phyloP scores from a whole-genome alignment of 2,797 vertebrate species.

The Carcharodon carcharias region DNA sequence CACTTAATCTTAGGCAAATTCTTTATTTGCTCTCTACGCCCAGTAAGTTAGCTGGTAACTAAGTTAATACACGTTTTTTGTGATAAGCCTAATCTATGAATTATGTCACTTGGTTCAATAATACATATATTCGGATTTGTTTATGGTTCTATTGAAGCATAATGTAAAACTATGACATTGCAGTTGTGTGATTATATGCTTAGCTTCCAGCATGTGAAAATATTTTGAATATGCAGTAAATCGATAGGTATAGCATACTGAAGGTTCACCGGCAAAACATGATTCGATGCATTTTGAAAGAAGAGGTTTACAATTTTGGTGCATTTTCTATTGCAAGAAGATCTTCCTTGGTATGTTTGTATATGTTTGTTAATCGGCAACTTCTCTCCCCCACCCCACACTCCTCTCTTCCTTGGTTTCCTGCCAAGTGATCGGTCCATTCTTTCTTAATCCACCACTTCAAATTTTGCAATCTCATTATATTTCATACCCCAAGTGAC shows the following conservation, averaged over 20 bases:
- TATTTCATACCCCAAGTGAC: neutral
- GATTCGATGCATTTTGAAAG: too few species aligned
- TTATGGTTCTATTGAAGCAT: neutral
- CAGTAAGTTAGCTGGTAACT: neutral
- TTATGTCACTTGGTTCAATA: neutral
- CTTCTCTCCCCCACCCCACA: too few species aligned
- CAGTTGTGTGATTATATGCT: neutral
- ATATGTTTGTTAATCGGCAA: too few species aligned
- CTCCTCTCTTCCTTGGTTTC: too few species aligned
- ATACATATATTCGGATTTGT: neutral
- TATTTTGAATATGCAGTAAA: neutral
- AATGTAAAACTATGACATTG: neutral
- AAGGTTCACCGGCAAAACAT: neutral
- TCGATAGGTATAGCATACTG: neutral
- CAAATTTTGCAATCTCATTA: neutral
- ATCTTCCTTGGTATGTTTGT: too few species aligned
- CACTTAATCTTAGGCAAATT: neutral
- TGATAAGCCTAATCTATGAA: neutral
- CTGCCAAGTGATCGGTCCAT: neutral
- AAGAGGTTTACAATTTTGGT: too few species aligned
- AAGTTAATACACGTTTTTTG: neutral
- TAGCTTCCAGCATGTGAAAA: neutral
- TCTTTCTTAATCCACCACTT: neutral
- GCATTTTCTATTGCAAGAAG: too few species aligned
- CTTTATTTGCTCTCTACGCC: neutral